Conservation (phyloP, 2,113 vertebrate genomes). For the Engraulis encrasicolus region DNA sequence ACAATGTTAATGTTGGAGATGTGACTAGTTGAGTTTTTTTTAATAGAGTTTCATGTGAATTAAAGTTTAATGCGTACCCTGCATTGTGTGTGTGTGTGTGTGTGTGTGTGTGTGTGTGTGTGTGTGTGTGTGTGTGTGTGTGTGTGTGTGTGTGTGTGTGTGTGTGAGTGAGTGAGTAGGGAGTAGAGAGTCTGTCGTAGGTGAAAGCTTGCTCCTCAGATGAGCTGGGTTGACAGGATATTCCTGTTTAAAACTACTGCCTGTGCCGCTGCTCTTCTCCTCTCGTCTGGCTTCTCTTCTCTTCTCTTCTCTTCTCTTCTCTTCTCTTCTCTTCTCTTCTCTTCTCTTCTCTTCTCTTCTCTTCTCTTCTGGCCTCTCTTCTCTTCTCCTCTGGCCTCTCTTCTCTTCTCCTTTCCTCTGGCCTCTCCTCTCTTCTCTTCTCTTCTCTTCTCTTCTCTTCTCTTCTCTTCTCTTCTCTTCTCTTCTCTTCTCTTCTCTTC, state of each 20-base stretch:
- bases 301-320: slow-evolving; percentile 1
- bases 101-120: no score
- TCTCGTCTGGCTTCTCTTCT: neutral
- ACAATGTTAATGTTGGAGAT: neutral
- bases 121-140: neutral
- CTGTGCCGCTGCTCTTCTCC: neutral
- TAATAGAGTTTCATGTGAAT: no score
- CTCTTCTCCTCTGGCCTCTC: neutral
- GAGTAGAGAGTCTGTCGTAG: no score
- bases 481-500: neutral
- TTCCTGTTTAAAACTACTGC: neutral
- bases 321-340: neutral
- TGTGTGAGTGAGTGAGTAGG: neutral
- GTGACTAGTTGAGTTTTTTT: neutral
- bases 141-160: neutral
- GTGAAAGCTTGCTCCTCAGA: neutral
- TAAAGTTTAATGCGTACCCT: neutral
- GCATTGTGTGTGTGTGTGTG: neutral
- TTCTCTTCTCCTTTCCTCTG: slow-evolving; percentile 6
- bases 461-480: neutral
- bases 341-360: neutral
- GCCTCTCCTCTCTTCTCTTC: neutral
- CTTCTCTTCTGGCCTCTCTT: neutral
- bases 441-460: slow-evolving; percentile 12
- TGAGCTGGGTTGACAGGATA: neutral